Conservation (phyloP, 2,888 invertebrate genomes). For the Hemistola chrysoprasaria region DNA sequence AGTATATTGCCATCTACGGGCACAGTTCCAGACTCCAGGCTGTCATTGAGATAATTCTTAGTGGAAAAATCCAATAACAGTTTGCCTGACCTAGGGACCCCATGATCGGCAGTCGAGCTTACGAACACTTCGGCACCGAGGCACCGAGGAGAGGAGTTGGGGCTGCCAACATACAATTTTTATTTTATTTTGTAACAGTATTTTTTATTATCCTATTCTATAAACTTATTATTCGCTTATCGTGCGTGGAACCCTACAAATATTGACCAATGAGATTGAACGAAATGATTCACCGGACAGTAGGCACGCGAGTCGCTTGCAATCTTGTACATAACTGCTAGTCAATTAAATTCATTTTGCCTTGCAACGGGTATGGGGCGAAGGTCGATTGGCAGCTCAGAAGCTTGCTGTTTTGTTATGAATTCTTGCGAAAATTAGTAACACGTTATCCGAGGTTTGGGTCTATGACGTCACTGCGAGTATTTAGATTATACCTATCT, state of each 20-base stretch:
- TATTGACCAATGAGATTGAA: slow-evolving; percentile 31
- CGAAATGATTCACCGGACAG: slow-evolving; percentile 31
- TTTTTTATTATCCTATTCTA: no score
- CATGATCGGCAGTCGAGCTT: no score
- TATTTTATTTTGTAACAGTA: slow-evolving; percentile 19
- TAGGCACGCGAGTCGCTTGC: slow-evolving; percentile 45
- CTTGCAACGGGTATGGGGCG: slow-evolving; percentile 36
- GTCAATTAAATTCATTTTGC: slow-evolving; percentile 50
- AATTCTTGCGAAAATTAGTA: slow-evolving; percentile 44
- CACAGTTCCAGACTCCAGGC: no score
- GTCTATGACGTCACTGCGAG: slow-evolving; percentile 32
- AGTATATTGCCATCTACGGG: no score
- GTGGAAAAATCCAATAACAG: no score
- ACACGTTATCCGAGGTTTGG: slow-evolving; percentile 31
- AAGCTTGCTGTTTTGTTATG: slow-evolving; percentile 32
- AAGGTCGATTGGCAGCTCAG: slow-evolving; percentile 33
- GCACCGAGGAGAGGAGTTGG: no score
- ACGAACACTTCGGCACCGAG: no score
- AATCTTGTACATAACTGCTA: slow-evolving; percentile 37
- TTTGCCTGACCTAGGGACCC: no score
- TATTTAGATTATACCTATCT: slow-evolving; percentile 1
- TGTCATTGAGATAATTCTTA: no score
- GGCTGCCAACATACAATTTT: no score
- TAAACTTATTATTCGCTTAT: slow-evolving; percentile 3
- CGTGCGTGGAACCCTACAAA: slow-evolving; percentile 33